Evolutionary conservation across 2,888 invertebrate genomes (phyloP).

Genomic region (Dryobotodes eremita): DNA sequence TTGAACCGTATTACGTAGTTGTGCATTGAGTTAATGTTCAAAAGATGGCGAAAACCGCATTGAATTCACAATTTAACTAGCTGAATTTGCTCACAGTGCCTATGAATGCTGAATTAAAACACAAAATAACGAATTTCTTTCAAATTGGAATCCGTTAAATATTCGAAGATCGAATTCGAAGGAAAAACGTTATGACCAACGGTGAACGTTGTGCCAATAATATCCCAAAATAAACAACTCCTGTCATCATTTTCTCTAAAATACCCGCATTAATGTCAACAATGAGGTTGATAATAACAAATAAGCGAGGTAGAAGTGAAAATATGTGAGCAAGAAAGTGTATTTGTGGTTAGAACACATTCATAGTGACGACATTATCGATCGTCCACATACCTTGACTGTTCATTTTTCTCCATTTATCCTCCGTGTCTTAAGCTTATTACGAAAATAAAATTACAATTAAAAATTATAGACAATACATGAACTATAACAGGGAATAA

Average conservation of each 20-base stretch:
- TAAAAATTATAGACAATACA: slow-evolving; percentile 70
- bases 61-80: slow-evolving; percentile 10
- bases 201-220: slow-evolving; percentile 72
- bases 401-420: slow-evolving; percentile 84
- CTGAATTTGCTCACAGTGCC: slow-evolving; percentile 19
- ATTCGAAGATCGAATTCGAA: slow-evolving; percentile 90
- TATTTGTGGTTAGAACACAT: slow-evolving; percentile 79
- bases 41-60: slow-evolving; percentile 30
- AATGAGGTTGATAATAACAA: slow-evolving; percentile 37
- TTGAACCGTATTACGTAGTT: slow-evolving; percentile 66
- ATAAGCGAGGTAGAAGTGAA: slow-evolving; percentile 54
- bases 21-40: slow-evolving; percentile 38
- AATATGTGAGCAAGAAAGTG: slow-evolving; percentile 53
- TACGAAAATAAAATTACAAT: slow-evolving; percentile 66
- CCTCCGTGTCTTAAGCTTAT: slow-evolving; percentile 60
- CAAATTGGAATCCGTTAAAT: slow-evolving; percentile 88
- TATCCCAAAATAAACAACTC: slow-evolving; percentile 54
- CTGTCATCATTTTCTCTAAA: slow-evolving; percentile 34
- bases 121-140: slow-evolving; percentile 74
- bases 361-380: slow-evolving; percentile 86
- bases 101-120: slow-evolving; percentile 44
- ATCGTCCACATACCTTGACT: slow-evolving; percentile 88
- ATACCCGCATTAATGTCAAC: slow-evolving; percentile 48
- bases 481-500: slow-evolving; percentile 69
- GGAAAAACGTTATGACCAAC: slow-evolving; percentile 86